Evolutionary conservation across 2,113 vertebrate species (phyloP), one percentile per base, ranked within the genome.

Genomic region (Ammodramus savannarum): DNA sequence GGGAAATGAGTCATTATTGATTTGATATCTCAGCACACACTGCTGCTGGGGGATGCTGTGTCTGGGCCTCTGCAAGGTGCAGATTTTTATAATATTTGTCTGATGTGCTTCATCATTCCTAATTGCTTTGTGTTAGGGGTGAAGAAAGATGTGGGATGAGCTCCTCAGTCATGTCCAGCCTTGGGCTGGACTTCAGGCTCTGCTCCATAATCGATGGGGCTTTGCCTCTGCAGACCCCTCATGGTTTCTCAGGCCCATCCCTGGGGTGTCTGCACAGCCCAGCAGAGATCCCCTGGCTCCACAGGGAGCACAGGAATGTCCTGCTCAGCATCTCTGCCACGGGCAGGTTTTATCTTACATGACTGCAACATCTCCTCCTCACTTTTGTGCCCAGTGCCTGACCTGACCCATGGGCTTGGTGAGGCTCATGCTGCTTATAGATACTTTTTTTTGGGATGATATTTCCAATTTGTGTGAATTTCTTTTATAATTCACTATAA

Each of bases 1-100:
- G 84, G 66, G 85, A 96, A 94, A 85, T 63, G 85, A 96, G 89
- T 89, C 87, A 58, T 95, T 89, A 94, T 36, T 38, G 71, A 11
- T 69, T 43, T 41, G 43, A 73, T 91, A 83, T 54, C 62, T 91
- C 1, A 0, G 58, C 44, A 36, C 74, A 26, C 7, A 0, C 26
- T 23, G 68, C 44, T 79, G 72, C 63, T 13, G 58, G 48, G 69
- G 27, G 59, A 46, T 21, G 43, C 63, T 18, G 15, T 3, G 17
- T 81, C 67, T 55, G 46, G 1, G 4, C 41, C 39, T 65, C 66
- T 78, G 41, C 65, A 16, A 55, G 69, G 25, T 9, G 62, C 44
- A 66, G 39, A 29, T 58, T 77, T 77, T 43, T 3, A 8, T 19
- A 4, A 8, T 7, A 7, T 61, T 59, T 81, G 8, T 34, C 34